Base-by-base conservation (phyloP, 2,888 invertebrate genomes). In the Sinopyrophorus schimmeli region DNA sequence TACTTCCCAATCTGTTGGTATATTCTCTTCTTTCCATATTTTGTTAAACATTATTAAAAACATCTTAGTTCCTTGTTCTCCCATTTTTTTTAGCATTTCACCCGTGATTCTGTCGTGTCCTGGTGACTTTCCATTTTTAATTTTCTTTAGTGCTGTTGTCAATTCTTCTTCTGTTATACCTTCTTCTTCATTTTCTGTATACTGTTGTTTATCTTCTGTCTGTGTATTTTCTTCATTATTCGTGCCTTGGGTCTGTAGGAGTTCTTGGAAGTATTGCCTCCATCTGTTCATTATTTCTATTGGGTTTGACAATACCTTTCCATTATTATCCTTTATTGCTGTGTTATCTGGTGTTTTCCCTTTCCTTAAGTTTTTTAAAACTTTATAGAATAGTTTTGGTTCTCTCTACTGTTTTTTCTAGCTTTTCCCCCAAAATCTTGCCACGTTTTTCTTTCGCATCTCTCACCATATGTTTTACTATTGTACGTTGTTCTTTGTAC, bases 391-490 rank as follows among this genome's bases (percentile, higher is more conserved):
- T 6, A 40, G 5, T 15, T 27, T 21, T 30, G 18, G n/a, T 20
- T 40, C 2, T 7, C 10, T 30, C 20, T 30, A 14, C 20, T 14
- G 23, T 20, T 15, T 5, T 5, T 30, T 11, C 30, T 15, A 11
- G 20, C 2, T 21, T 30, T 17, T 5, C 20, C 17, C 7, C 42
- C 42, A 14, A 42, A 34, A 5, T 42, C 34, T 17, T 23, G 3
- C 42, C 42, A 42, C 2, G 31, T 6, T 16, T 34, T 34, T 42
- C 15, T 32, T 42, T 42, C 9, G 42, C 20, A 15, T 2, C 20
- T 23, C n/a, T 31, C n/a, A 28, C 21, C 12, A 16, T 9, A 28
- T 27, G 27, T 10, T 26, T 39, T 3, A 28, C 28, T 12, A 18
- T 31, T 32, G 17, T 32, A 5, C 41, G 17, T 17, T 31, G 21